Conservation (phyloP, 2,113 vertebrate genomes). For the Pomatostomus ruficeps region DNA sequence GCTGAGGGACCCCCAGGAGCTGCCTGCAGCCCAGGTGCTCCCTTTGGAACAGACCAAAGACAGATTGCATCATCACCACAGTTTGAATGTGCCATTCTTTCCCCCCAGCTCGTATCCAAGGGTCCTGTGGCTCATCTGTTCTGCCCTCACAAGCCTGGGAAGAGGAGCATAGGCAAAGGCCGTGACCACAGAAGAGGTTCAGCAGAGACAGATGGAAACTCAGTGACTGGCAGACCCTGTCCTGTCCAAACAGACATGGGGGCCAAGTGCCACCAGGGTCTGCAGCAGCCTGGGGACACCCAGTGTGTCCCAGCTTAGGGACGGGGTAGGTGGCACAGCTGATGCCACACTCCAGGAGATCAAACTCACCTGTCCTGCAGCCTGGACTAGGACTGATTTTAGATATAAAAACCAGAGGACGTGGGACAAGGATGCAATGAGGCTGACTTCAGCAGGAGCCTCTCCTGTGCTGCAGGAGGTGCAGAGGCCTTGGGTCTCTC, state of each 20-base stretch:
- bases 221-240: neutral
- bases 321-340: neutral
- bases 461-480: neutral
- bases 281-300: neutral
- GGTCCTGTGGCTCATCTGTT: neutral
- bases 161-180: neutral
- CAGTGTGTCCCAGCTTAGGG: rapidly evolving
- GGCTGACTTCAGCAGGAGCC: neutral
- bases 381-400: neutral
- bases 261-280: neutral
- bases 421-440: neutral
- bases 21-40: neutral
- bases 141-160: neutral
- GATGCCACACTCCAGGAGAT: neutral
- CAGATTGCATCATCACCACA: neutral
- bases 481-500: neutral
- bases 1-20: neutral
- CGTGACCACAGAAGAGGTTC: neutral
- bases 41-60: neutral
- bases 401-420: neutral
- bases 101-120: neutral
- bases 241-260: rapidly evolving
- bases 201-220: neutral
- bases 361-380: neutral
- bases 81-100: neutral